Evolutionary conservation across 2,113 vertebrate species (phyloP), one percentile per base, ranked within the genome.

Genomic region (Bos javanicus): DNA sequence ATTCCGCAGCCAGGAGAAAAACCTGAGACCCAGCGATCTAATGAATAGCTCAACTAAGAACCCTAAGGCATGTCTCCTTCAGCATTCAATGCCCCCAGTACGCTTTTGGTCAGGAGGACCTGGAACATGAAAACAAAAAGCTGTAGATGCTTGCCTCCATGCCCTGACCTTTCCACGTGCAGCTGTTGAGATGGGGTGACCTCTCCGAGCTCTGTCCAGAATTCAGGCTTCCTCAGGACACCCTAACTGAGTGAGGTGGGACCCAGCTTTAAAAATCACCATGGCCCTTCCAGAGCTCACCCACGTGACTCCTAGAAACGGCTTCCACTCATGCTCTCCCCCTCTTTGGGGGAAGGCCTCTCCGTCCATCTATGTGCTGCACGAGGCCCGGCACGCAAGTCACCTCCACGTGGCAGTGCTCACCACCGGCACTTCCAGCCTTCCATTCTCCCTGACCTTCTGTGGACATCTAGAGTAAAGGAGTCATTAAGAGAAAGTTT

Each of bases 151-250:
- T 62, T 82, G 67, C 30, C 82, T 28, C 16, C 8, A 15, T 3
- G 11, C 64, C 52, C 90, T 64, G 74, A n/a, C 64, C 2, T 60
- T 52, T 0, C 0, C 1, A 0, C 25, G 0, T 10, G 0, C 46
- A 26, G 10, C 19, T 11, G 10, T 21, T 0, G 1, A 9, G 6
- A 9, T 13, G 28, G 2, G 0, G 7, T 10, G 13, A 48, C 1
- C 6, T 6, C 39, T 11, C 6, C 1, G 15, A 57, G 15, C 14
- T 39, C 28, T 43, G 1, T n/a, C 43, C 33, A 4, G 19, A n/a
- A 21, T 33, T 17, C 4, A 11, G 33, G 14, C 5, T 28, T 87
- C 59, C 48, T 30, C 19, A 21, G 36, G 74, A 50, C 13, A 54
- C 80, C 62, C 17, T 23, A 9, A 39, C 28, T 2, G 2, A 11